Percentiles rank a stretch among this genome's conserved stretches.
These are phyloP conservation scores for Diloba caeruleocephala DNA, from an alignment of 2,888 invertebrate species.

Conservation along the genomic window DNA sequence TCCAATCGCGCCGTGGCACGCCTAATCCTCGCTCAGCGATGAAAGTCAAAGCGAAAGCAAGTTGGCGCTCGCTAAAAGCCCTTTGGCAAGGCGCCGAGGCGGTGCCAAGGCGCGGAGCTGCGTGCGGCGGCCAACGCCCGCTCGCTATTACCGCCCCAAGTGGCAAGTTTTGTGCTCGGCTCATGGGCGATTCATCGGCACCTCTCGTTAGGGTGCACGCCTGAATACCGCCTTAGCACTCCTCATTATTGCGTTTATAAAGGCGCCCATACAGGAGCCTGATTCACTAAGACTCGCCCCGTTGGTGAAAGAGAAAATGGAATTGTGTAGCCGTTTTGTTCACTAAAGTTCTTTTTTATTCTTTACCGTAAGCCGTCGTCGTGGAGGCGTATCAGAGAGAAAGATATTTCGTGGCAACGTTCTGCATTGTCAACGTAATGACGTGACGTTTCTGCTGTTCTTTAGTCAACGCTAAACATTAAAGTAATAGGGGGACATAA, in stretches of 20 bases:
- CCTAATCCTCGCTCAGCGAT: slow-evolving; percentile 73
- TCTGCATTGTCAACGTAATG: slow-evolving; percentile 71
- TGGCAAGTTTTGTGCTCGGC: slow-evolving; percentile 85
- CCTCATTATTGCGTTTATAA: slow-evolving; percentile 89
- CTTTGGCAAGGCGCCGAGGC: slow-evolving; percentile 74
- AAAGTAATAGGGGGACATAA: slow-evolving; percentile 63
- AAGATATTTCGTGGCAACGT: slow-evolving; percentile 72
- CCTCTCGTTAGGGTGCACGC: slow-evolving; percentile 83
- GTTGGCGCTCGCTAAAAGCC: slow-evolving; percentile 80
- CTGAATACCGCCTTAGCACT: slow-evolving; percentile 86
- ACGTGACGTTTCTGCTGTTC: slow-evolving; percentile 63
- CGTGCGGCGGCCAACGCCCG: slow-evolving; percentile 52
- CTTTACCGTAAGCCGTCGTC: slow-evolving; percentile 63
- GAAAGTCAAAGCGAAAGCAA: slow-evolving; percentile 82
- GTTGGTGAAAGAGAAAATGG: slow-evolving; percentile 87
- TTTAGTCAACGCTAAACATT: slow-evolving; percentile 63
- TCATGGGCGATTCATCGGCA: slow-evolving; percentile 86
- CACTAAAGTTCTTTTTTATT: slow-evolving; percentile 77
- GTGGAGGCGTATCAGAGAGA: slow-evolving; percentile 61
- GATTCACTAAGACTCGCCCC: slow-evolving; percentile 85
- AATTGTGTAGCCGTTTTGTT: slow-evolving; percentile 86
- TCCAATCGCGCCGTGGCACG: slow-evolving; percentile 72
- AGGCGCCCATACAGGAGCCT: slow-evolving; percentile 83
- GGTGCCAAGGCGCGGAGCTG: slow-evolving; percentile 44
- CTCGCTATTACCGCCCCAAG: slow-evolving; percentile 74